Evolutionary conservation across 2,888 invertebrate genomes (phyloP).

Genomic region (Microctonus brassicae): DNA sequence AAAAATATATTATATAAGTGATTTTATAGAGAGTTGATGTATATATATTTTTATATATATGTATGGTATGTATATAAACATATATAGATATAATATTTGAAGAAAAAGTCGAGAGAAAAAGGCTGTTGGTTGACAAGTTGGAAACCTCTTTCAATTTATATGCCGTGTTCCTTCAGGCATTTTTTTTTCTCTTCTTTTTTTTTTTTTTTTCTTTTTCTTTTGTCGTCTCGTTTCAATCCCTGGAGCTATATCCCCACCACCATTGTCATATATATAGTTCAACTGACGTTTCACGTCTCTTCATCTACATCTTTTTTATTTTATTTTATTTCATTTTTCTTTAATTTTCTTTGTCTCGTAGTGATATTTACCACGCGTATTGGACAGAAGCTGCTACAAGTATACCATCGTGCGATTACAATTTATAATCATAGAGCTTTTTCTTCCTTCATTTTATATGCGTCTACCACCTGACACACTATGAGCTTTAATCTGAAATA

Average conservation of each 20-base stretch:
- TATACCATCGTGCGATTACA: not conserved
- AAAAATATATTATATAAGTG: constrained; percentile 17
- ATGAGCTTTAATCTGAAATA: not conserved
- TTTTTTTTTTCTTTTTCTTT: constrained; percentile 44
- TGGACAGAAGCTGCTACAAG: not conserved
- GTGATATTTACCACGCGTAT: not conserved
- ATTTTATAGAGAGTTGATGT: constrained; percentile 16
- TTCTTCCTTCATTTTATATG: not conserved
- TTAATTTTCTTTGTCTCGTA: not conserved
- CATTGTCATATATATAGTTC: no score
- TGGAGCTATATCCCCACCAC: constrained; percentile 9
- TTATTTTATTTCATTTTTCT: not conserved
- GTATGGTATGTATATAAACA: constrained; percentile 23
- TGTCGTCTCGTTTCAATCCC: constrained; percentile 33
- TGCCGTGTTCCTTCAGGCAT: constrained; percentile 59
- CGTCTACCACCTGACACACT: not conserved
- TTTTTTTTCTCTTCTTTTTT: constrained; percentile 36
- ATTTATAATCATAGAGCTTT: constrained; percentile 8
- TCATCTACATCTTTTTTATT: not conserved
- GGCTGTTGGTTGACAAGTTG: constrained; percentile 61
- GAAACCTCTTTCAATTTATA: constrained; percentile 68
- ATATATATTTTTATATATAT: not conserved
- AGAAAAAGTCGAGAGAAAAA: constrained; percentile 8
- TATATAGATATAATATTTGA: constrained; percentile 26
- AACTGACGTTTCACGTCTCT: constrained; percentile 16